phyloP scores from a whole-genome alignment of 2,888 invertebrate genomes.

The Seira musarum region DNA sequence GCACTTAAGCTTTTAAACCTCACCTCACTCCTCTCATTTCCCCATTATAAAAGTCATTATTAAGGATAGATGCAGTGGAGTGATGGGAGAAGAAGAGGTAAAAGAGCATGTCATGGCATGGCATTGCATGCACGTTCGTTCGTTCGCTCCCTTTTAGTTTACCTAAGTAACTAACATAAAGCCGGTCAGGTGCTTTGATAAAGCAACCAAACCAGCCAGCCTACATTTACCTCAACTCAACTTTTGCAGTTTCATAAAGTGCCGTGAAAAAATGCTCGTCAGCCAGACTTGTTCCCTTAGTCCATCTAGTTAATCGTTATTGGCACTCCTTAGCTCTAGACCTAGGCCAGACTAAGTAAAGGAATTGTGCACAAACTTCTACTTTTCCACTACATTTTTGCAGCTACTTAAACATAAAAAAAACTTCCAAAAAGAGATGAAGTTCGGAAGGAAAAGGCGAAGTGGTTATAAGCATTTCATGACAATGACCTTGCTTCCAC shows the following conservation, averaged over 20 bases:
- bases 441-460: too few species aligned
- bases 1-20: neutral
- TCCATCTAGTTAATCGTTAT: neutral
- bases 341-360: too few species aligned
- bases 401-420: neutral
- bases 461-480: neutral
- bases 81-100: neutral
- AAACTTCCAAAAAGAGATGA: too few species aligned
- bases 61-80: neutral
- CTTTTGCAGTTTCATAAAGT: neutral
- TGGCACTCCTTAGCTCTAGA: neutral
- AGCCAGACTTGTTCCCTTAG: neutral
- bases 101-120: too few species aligned
- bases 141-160: too few species aligned
- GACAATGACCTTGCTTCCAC: neutral
- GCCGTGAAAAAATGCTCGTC: neutral
- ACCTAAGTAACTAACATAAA: too few species aligned
- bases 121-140: too few species aligned
- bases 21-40: neutral
- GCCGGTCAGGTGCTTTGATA: neutral
- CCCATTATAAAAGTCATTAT: neutral
- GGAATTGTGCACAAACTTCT: neutral
- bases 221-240: neutral
- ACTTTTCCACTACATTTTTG: neutral
- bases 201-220: neutral